Evolutionary conservation across 2,113 vertebrate species (phyloP).

Genomic region (Elephantulus edwardii): DNA sequence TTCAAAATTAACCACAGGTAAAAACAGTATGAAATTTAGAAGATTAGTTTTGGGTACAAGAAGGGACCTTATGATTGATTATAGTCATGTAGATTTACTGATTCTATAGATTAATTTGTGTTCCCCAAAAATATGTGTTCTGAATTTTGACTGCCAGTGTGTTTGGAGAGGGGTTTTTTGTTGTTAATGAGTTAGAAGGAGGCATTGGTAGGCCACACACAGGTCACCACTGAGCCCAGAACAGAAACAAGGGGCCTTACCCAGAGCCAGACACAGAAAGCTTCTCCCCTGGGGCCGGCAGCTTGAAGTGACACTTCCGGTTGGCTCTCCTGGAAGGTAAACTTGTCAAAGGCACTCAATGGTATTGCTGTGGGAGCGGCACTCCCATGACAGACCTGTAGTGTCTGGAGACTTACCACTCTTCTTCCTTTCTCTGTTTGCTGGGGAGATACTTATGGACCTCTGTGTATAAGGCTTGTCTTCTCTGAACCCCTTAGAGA

Average conservation of each 20-base stretch:
- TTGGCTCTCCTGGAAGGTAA: background rate
- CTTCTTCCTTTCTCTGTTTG: background rate
- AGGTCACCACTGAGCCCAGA: background rate
- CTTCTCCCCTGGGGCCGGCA: background rate
- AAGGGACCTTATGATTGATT: background rate
- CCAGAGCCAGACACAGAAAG: background rate
- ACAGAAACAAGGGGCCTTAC: background rate
- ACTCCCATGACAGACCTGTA: background rate
- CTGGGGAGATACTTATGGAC: background rate
- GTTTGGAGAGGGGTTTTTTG: background rate
- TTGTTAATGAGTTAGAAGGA: background rate
- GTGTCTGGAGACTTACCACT: background rate
- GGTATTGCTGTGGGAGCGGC: background rate
- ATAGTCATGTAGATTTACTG: background rate
- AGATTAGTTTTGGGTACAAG: background rate
- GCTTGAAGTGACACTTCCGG: background rate
- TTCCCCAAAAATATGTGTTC: background rate
- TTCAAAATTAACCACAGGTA: conserved; percentile 15
- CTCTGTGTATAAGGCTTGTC: background rate
- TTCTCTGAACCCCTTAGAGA: background rate
- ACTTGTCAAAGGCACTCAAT: background rate
- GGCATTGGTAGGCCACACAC: background rate
- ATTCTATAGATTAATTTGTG: background rate
- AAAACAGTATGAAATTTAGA: background rate
- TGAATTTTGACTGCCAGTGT: background rate